Conservation (phyloP, 2,888 invertebrate species). For the Caradrina clavipalpis region DNA sequence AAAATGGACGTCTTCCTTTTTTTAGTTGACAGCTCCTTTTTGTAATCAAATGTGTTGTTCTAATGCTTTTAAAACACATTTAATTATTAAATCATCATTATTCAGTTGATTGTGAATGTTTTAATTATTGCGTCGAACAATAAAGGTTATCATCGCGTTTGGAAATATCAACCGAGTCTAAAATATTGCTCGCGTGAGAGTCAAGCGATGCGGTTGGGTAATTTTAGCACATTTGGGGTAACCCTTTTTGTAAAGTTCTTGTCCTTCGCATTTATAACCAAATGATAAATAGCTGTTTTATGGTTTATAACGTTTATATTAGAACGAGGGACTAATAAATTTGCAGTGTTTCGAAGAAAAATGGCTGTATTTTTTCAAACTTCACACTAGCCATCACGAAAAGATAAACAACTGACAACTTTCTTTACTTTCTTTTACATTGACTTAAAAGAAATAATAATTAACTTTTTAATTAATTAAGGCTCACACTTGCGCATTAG, state of each 20-base stretch:
- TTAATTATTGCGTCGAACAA: constrained; percentile 8
- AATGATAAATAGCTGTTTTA: constrained; percentile 48
- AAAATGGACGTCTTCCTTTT: constrained; percentile 28
- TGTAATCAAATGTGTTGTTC: constrained; percentile 16
- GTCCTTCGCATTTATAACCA: constrained; percentile 42
- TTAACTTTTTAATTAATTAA: constrained; percentile 56
- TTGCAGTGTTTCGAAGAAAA: constrained; percentile 39
- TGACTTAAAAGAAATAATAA: constrained; percentile 46
- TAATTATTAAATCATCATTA: constrained; percentile 12
- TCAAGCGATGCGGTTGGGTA: constrained; percentile 32
- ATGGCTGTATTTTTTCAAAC: constrained; percentile 43
- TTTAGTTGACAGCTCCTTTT: constrained; percentile 20
- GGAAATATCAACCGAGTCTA: constrained; percentile 14
- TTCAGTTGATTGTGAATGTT: constrained; percentile 15
- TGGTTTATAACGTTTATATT: constrained; percentile 43
- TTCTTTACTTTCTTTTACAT: constrained; percentile 34
- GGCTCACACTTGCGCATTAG: constrained; percentile 47
- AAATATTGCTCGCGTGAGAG: constrained; percentile 31
- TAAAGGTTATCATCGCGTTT: constrained; percentile 2
- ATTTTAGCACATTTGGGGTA: constrained; percentile 47
- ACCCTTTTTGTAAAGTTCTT: constrained; percentile 31
- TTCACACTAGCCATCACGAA: constrained; percentile 42
- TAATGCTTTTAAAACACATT: constrained; percentile 20
- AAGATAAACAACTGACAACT: constrained; percentile 51
- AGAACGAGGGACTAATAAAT: constrained; percentile 40